Evolutionary conservation across 2,888 invertebrate genomes (phyloP), one percentile per base, ranked within the genome.

Genomic region (Barypeithes pellucidus): DNA sequence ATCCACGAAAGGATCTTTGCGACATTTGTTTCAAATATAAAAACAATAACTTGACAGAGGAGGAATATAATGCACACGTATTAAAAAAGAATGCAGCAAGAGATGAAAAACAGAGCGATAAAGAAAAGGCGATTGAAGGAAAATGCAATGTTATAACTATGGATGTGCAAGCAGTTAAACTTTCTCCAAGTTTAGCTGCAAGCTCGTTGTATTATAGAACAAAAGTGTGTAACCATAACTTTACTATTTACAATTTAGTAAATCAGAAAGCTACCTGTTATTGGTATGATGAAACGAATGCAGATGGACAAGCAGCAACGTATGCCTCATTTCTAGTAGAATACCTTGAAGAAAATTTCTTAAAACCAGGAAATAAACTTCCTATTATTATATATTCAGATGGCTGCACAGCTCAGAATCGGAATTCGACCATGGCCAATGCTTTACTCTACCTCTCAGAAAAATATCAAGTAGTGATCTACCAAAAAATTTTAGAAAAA

Each of bases 221-320:
- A 0, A 82, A 82, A 70, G 67, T 82, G 11, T 71, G 71, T 11
- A 68, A 75, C 7, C 82, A 82, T 65, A 81, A 82, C 71, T 81
- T 79, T 62, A 80, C 78, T 2, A 47, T 82, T 43, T 80, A 69
- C 60, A 66, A 83, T 65, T 39, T 80, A 20, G 75, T 52, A 9
- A 79, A 70, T 14, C 65, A 75, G 2, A 68, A 80, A 29, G 72
- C 50, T 8, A 73, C 24, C 14, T 80, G 80, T 61, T 81, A 78
- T 72, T 81, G 80, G 80, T 77, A 72, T 60, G 41, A 57, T 14
- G 77, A 77, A 45, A 52, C 50, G 9, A 24, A 59, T 8, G 36
- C 59, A 18, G 59, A 57, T 57, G 54, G 54, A 20, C 52, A 52
- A 24, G 52, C 52, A n/a, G 16, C 52, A 5, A 52, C 52, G 20